A percentile compares a stretch with the other conserved stretches of the same genome.
Evolutionary conservation across 2,113 vertebrate species (phyloP).

Genomic region (Syngnathus scovelli): DNA sequence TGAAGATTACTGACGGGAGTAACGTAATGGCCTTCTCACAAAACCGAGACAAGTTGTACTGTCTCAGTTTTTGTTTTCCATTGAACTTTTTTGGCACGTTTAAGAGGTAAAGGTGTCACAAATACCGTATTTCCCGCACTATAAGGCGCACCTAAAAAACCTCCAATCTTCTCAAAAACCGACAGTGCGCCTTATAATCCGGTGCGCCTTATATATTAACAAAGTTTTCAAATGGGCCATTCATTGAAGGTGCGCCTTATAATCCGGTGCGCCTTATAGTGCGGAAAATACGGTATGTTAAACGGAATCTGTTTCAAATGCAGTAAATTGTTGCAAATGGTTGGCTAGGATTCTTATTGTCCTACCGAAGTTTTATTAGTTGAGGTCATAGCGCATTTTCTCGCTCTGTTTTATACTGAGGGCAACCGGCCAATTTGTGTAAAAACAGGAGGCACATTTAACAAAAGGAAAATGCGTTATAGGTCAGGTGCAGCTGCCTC

Average conservation of each 20-base stretch:
- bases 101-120: too few relatives aligned
- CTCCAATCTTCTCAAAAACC: not conserved
- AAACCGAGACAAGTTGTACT: not conserved
- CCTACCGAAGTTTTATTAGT: constrained; percentile 38
- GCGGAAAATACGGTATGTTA: too few relatives aligned
- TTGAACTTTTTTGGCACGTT: not conserved
- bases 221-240: too few relatives aligned
- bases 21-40: not conserved
- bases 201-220: too few relatives aligned
- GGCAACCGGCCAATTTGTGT: constrained; percentile 21
- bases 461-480: constrained; percentile 36
- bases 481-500: constrained; percentile 21
- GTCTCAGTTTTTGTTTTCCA: not conserved
- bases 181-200: too few relatives aligned
- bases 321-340: not conserved
- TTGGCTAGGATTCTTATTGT: constrained; percentile 34
- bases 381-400: constrained; percentile 45
- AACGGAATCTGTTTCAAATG: not conserved
- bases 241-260: too few relatives aligned
- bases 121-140: too few relatives aligned
- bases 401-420: constrained; percentile 18
- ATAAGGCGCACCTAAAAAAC: not conserved
- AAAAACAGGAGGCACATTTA: constrained; percentile 31
- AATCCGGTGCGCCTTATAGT: too few relatives aligned
- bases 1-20: constrained; percentile 32